These are phyloP conservation scores for Tragulus kanchil DNA, from an alignment of 2,113 vertebrate species.

Conservation along the genomic window DNA sequence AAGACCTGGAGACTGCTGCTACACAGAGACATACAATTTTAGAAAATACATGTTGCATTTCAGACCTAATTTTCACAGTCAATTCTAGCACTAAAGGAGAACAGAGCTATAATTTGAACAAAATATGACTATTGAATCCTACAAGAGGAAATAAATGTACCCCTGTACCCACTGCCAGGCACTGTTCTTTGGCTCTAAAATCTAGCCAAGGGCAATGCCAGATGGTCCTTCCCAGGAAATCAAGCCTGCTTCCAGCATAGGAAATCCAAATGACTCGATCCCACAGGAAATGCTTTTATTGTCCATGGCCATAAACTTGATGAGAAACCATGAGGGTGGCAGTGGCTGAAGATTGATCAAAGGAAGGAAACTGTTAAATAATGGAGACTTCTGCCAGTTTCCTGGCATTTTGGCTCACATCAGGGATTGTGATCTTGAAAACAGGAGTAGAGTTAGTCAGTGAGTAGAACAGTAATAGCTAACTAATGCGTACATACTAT, in stretches of 20 bases:
- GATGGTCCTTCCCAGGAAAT: slow-evolving; percentile 32
- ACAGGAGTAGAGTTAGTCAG: not conserved
- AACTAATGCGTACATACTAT: not conserved
- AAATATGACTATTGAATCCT: slow-evolving; percentile 41
- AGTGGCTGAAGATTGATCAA: not conserved
- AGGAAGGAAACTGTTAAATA: slow-evolving; percentile 5
- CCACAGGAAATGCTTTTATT: slow-evolving; percentile 8
- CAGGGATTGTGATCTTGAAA: not conserved
- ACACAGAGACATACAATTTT: not conserved
- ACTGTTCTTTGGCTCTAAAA: slow-evolving; percentile 14
- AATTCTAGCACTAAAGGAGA: slow-evolving; percentile 21
- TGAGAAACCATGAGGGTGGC: not conserved
- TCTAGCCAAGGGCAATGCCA: slow-evolving; percentile 28
- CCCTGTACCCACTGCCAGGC: not conserved
- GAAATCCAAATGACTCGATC: slow-evolving; percentile 21
- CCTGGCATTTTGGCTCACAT: not conserved
- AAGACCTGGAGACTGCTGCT: not conserved
- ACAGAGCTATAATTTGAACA: not conserved
- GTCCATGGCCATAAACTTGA: not conserved
- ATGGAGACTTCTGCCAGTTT: not conserved
- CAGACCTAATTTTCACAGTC: not conserved
- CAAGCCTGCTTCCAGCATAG: not conserved
- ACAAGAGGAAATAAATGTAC: not conserved
- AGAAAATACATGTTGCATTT: not conserved
- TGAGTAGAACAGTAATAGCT: not conserved